These are phyloP conservation scores for Nudaria mundana DNA, from an alignment of 2,888 invertebrate species.

Conservation along the genomic window DNA sequence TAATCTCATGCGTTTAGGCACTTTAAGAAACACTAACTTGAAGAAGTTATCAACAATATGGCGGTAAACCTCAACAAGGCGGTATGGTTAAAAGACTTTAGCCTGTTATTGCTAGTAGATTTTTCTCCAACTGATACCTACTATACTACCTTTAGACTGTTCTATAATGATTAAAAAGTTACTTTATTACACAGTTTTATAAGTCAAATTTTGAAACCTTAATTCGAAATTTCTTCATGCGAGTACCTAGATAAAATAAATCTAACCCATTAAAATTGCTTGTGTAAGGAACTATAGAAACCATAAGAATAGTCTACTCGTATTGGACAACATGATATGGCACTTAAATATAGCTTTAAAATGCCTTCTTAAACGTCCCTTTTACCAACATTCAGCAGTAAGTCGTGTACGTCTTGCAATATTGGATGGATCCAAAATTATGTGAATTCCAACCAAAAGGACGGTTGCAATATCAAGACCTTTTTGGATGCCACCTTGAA, in stretches of 20 bases:
- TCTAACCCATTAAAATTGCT: background rate
- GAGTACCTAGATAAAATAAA: background rate
- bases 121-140: no score
- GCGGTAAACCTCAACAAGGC: no score
- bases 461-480: constrained; percentile 30
- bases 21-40: no score
- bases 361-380: constrained; percentile 5
- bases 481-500: constrained; percentile 19
- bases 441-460: constrained; percentile 52
- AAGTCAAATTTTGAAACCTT: no score
- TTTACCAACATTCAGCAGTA: constrained; percentile 30
- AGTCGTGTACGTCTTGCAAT: constrained; percentile 48
- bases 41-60: no score
- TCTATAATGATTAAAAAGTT: no score
- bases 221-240: no score
- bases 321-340: background rate
- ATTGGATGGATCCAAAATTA: constrained; percentile 53
- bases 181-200: no score
- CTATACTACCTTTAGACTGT: no score
- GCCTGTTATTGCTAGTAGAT: no score
- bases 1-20: no score
- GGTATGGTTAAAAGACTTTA: no score
- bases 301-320: background rate
- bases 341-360: background rate
- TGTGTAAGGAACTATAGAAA: background rate